Percentiles rank a stretch among this genome's conserved stretches.
These are phyloP conservation scores for Andrena camellia DNA, from an alignment of 2,888 invertebrate species.

Conservation along the genomic window DNA sequence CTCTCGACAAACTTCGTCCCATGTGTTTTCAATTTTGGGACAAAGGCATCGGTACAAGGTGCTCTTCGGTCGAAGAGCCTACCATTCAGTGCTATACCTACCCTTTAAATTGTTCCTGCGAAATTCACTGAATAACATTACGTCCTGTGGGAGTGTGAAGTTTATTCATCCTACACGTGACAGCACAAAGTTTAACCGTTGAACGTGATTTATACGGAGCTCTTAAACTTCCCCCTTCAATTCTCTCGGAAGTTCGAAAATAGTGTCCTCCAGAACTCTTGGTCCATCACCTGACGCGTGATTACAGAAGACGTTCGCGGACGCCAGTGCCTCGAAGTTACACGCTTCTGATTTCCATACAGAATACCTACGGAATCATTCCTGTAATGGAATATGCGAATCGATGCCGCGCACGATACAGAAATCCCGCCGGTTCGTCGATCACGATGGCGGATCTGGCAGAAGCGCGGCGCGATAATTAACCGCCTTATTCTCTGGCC, in stretches of 20 bases:
- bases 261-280: neutral
- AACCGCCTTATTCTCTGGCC: conserved; percentile 46
- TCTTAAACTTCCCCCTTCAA: neutral
- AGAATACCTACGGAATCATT: neutral
- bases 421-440: neutral
- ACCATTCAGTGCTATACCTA: too few relatives aligned
- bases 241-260: neutral
- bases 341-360: neutral
- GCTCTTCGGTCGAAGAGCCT: too few relatives aligned
- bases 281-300: neutral
- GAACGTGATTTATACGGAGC: neutral
- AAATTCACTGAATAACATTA: too few relatives aligned
- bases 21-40: too few relatives aligned
- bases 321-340: neutral
- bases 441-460: neutral
- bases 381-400: neutral
- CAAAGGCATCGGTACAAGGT: too few relatives aligned
- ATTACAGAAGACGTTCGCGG: neutral
- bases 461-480: conserved; percentile 45
- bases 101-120: too few relatives aligned
- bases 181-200: neutral
- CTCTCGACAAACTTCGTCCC: too few relatives aligned
- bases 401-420: neutral
- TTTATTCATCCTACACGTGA: too few relatives aligned
- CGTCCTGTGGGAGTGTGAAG: too few relatives aligned